Evolutionary conservation across 2,113 vertebrate genomes (phyloP).

Genomic region (Rhipidura dahli): DNA sequence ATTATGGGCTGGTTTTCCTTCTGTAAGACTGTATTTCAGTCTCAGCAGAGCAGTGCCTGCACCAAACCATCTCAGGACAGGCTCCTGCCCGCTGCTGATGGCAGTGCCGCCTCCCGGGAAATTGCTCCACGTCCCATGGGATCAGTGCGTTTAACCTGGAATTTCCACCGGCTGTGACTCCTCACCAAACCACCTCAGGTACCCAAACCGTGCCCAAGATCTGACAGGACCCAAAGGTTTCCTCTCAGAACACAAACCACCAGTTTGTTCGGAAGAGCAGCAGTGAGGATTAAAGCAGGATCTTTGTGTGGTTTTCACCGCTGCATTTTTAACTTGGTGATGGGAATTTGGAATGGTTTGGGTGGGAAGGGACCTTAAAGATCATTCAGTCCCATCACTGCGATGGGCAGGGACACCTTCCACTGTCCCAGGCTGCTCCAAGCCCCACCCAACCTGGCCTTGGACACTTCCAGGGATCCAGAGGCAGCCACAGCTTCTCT

Average conservation of each 20-base stretch:
- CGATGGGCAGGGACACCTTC: background rate
- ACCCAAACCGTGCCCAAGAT: background rate
- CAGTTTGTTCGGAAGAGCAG: background rate
- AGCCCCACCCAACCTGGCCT: rapidly evolving
- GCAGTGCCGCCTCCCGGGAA: background rate
- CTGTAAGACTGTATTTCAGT: background rate
- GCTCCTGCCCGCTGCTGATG: background rate
- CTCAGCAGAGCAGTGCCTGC: background rate
- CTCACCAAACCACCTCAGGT: background rate
- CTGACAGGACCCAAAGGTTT: background rate
- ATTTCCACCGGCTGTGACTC: background rate
- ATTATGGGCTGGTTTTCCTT: background rate
- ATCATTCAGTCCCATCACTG: rapidly evolving
- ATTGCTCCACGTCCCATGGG: background rate
- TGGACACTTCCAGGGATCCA: background rate
- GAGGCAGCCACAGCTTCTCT: background rate
- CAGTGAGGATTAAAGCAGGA: background rate
- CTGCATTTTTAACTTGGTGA: background rate
- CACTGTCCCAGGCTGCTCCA: background rate
- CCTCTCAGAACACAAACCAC: background rate
- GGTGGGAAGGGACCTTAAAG: background rate
- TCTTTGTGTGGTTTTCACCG: background rate
- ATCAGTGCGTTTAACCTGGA: background rate
- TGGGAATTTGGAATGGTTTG: background rate
- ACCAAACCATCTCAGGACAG: background rate